Evolutionary conservation across 2,888 invertebrate species (phyloP), one percentile per base, ranked within the genome.

Genomic region (Lithophane semibrunnea): DNA sequence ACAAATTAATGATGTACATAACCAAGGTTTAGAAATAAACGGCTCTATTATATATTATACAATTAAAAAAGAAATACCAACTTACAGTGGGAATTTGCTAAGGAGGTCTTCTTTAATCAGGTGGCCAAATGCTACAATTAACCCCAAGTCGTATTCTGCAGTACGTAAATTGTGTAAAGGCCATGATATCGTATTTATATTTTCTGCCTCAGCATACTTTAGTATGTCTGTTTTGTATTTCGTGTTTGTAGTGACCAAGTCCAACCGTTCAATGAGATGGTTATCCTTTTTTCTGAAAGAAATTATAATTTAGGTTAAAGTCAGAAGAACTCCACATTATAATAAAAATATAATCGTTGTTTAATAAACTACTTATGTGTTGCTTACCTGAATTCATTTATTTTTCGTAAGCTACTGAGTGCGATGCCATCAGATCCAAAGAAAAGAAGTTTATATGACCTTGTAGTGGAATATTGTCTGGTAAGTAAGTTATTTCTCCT

Each of bases 91-190:
- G 95, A 99, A 99, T 78, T 97, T 97, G 13, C 97, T 94, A 52
- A 99, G 98, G 0, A 99, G 93, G 73, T 97, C 92, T 84, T 97
- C 95, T 60, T 99, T 99, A 89, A 99, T 99, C 80, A 99, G 96
- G 92, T 99, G 98, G 0, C 99, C 99, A 97, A 99, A 99, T 0
- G 99, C 99, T 2, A 98, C 99, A 49, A 99, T 98, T 69, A 99
- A 95, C 8, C 99, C 99, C 79, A 99, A 94, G 92, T 99, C 98
- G 96, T 98, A 99, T 72, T 97, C 94, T 21, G 93, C 91, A 71
- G 95, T 89, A 13, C 91, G 85, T 60, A 97, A 89, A 60, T 93
- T 85, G 49, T 94, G 86, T 70, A 97, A 92, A 4, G 98, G 98
- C 99, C 99, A 99, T 79, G 96, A 92, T 86, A 98, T 97, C 29